phyloP scores from a whole-genome alignment of 1,140 invertebrate genomes.

The Thaumatotibia leucotreta region DNA sequence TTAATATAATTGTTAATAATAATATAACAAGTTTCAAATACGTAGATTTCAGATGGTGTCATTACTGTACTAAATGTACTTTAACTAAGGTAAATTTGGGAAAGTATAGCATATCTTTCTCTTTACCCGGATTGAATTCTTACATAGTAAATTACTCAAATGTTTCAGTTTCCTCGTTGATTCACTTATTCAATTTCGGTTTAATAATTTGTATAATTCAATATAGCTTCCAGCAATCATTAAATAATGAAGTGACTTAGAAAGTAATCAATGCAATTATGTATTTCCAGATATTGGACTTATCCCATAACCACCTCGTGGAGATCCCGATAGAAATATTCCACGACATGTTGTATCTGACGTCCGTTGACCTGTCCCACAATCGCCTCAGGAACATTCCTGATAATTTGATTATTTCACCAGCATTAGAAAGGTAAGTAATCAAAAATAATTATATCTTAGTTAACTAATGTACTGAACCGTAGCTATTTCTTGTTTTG shows the following conservation, averaged over 20 bases:
- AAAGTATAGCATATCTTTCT: no score
- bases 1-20: not conserved
- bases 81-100: no score
- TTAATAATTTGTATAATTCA: no score
- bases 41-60: no score
- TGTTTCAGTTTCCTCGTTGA: no score
- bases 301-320: conserved; percentile 85
- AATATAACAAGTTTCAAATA: not conserved
- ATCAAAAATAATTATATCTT: no score
- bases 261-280: not conserved
- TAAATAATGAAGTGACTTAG: not conserved
- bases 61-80: conserved; percentile 10
- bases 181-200: no score
- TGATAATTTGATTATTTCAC: conserved; percentile 86
- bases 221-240: no score
- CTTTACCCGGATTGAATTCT: no score
- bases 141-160: no score
- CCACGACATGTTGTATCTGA: conserved; percentile 81
- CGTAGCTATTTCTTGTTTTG: no score
- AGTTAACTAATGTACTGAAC: no score
- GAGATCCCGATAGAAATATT: conserved; percentile 87
- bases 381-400: conserved; percentile 87
- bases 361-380: conserved; percentile 86
- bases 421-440: conserved; percentile 83
- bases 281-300: conserved; percentile 80